Base-by-base conservation (phyloP, 2,888 invertebrate species). In the Odontocolon sp. region DNA sequence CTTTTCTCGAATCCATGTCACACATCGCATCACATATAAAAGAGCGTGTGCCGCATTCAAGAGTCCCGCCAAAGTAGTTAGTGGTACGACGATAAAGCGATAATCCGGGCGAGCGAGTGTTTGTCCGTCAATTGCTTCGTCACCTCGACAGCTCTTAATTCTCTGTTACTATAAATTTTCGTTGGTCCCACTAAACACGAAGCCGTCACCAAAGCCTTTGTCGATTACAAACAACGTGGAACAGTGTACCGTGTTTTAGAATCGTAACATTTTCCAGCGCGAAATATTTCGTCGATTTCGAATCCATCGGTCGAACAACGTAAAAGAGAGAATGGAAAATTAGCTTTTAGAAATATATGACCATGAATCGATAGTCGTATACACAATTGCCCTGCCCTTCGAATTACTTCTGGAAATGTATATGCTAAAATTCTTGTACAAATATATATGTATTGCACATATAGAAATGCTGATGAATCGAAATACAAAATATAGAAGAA, bases 1-100 rank as follows among this genome's bases (percentile, higher is more conserved):
- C 84, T 67, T 52, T 77, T 80, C 73, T 74, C 47, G 68, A 64
- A 79, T 80, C 64, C 81, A 72, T 76, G 79, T 82, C 75, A 64
- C 78, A 71, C 64, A 50, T 38, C 23, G 18, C 9, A 3, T 3
- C 16, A 50, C 42, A 18, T 21, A 42, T 70, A 40, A 70, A 50
- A 45, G 28, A 56, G 63, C 52, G 61, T 47, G 31, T 38, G 38
- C 40, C 28, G 45, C 52, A 54, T 73, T 40, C 16, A 14, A 31
- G 52, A 73, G 56, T 57, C 47, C 40, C 33, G 56, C 14, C 36
- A 31, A 50, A 40, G 42, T 42, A 50, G 16, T 77, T 72, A 77
- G 57, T 64, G 56, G 56, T n/a, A 21, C 61, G 40, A 77, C 63
- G 77, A 68, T 72, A 68, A 68, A 57, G 21, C 72, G 71, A 76